phyloP scores from a whole-genome alignment of 1,140 invertebrate genomes.

The Chironomus tepperi region DNA sequence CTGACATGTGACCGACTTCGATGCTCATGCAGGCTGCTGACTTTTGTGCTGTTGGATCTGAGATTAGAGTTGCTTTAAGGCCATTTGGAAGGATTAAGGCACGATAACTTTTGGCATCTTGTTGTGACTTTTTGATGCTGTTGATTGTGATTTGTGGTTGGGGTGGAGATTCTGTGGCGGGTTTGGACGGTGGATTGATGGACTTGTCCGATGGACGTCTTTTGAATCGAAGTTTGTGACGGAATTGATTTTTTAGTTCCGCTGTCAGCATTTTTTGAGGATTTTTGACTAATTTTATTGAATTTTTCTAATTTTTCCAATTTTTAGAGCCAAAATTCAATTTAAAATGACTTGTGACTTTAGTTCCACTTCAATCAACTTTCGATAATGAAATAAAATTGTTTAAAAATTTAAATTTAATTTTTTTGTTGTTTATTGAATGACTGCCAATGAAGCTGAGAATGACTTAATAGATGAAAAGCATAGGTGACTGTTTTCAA shows the following conservation, averaged over 20 bases:
- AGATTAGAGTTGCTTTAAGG: constrained; percentile 82
- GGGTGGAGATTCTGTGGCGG: background rate
- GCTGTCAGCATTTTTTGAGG: background rate
- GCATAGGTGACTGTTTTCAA: no score
- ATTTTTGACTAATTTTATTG: no score
- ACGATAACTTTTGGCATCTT: constrained; percentile 35
- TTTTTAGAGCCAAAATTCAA: no score
- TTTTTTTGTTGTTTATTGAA: no score
- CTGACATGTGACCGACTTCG: constrained; percentile 66
- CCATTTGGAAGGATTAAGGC: constrained; percentile 77
- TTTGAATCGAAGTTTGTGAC: background rate
- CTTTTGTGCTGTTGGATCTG: constrained; percentile 86
- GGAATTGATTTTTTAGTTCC: background rate
- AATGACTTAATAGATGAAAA: no score
- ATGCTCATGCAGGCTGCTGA: constrained; percentile 79
- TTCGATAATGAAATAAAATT: no score
- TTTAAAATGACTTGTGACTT: no score
- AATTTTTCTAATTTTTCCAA: no score
- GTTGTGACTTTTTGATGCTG: background rate
- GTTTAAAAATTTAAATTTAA: no score
- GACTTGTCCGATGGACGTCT: background rate
- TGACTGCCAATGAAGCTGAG: no score
- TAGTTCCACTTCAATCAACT: no score
- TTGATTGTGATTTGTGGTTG: background rate
- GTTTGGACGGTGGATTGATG: background rate